Percentiles rank a stretch among this genome's conserved stretches.
phyloP scores from a whole-genome alignment of 2,113 vertebrate species.

The Brienomyrus longianalis region DNA sequence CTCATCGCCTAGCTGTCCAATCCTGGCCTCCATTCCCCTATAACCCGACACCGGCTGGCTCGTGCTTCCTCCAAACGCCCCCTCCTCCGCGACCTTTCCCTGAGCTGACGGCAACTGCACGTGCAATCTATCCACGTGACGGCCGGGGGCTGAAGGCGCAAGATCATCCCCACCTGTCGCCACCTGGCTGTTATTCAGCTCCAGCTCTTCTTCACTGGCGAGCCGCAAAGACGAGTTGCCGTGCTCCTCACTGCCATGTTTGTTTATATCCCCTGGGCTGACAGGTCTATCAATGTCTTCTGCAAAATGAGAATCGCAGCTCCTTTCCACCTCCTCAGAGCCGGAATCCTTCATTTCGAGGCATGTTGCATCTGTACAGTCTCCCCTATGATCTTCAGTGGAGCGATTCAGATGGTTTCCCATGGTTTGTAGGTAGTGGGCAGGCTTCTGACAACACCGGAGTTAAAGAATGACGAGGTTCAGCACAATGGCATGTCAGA shows the following conservation, averaged over 20 bases:
- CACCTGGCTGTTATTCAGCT: background rate
- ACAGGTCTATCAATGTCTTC: background rate
- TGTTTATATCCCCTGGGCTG: background rate
- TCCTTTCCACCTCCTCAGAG: background rate
- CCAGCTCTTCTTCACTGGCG: background rate
- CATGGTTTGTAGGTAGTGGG: background rate
- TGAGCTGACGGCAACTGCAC: background rate
- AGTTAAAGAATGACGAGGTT: background rate
- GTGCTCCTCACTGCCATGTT: background rate
- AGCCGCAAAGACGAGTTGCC: background rate
- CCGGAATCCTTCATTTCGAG: background rate
- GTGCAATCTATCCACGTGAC: background rate
- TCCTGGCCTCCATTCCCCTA: background rate
- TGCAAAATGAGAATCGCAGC: background rate
- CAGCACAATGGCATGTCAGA: background rate
- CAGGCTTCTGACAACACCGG: background rate
- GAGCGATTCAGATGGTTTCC: background rate
- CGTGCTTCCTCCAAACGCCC: background rate
- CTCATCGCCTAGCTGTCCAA: background rate
- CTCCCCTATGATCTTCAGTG: background rate
- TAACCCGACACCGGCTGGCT: background rate
- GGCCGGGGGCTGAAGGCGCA: background rate
- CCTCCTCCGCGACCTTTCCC: background rate
- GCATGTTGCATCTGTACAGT: background rate
- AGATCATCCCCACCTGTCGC: background rate